Evolutionary conservation across 2,113 vertebrate genomes (phyloP), one percentile per base, ranked within the genome.

Genomic region (Rhinoptilus africanus): DNA sequence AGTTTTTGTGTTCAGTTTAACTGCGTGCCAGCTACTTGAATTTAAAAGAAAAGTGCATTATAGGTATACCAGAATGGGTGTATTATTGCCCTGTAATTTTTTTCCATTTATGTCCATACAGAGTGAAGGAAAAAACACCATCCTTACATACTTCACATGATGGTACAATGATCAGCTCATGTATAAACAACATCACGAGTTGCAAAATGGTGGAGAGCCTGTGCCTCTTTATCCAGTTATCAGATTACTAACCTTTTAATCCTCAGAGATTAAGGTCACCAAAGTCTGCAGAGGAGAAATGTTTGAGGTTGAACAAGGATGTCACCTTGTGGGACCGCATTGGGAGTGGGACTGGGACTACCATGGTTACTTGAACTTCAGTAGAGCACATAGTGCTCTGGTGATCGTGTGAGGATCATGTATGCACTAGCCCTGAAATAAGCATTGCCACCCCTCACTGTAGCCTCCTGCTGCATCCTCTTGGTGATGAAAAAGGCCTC

Each of bases 81-180:
- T 54, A 45, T 60, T 56, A 43, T 56, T 67, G 30, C 20, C 32
- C 20, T 62, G 23, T 48, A 32, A 68, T 51, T 88, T 50, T 8
- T 76, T 81, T 91, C 9, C 22, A 12, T 28, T 81, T 50, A 48
- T 63, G 6, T 28, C 14, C 45, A 6, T 51, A 53, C 14, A 51
- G 12, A 78, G 11, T 9, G 27, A 87, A 81, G 22, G n/a, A 87
- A 87, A 84, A 53, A 9, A 19, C 2, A 1, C 26, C 19, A 18
- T 93, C 7, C 12, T 71, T 28, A 41, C 15, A 66, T 63, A 20
- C 7, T 84, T 9, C 11, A 63, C 15, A 10, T 37, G 50, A 67
- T 45, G 12, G 21, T 1, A 1, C 15, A 53, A 32, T 24, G 12
- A 62, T 76, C 34, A 1, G 0, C 9, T 48, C 6, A 15, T 24